Evolutionary conservation across 2,113 vertebrate species (phyloP).

Genomic region (Smithornis capensis): DNA sequence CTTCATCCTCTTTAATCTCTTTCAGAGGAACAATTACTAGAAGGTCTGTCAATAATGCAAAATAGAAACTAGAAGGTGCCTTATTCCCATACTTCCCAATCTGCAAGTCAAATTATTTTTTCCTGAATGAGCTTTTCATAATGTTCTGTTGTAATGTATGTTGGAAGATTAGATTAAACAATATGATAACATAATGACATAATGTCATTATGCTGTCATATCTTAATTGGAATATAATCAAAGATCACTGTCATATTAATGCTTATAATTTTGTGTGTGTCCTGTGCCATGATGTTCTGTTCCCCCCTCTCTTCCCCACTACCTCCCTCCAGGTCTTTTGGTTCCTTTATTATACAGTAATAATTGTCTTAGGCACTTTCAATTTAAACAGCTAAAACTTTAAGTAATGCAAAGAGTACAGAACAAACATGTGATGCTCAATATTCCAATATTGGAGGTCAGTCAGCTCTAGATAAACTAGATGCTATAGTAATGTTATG

Average conservation of each 20-base stretch:
- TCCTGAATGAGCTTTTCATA: neutral
- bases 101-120: conserved; percentile 44
- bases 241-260: neutral
- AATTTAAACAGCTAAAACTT: neutral
- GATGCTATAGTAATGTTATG: neutral
- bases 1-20: conserved; percentile 22
- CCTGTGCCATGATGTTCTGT: rapidly evolving
- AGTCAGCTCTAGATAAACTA: neutral
- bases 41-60: conserved; percentile 44
- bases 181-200: neutral
- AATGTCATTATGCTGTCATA: neutral
- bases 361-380: neutral
- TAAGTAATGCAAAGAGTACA: neutral
- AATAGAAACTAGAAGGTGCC: neutral
- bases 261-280: neutral
- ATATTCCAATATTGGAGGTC: neutral
- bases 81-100: conserved; percentile 2
- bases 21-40: conserved; percentile 25
- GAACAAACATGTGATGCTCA: neutral
- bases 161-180: conserved; percentile 33
- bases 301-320: rapidly evolving
- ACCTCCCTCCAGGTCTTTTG: neutral
- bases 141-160: neutral
- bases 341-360: neutral
- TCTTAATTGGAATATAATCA: neutral